Evolutionary conservation across 2,797 vertebrate genomes (phyloP), one percentile per base, ranked within the genome.

Genomic region (Pangasius sanitwongsei): DNA sequence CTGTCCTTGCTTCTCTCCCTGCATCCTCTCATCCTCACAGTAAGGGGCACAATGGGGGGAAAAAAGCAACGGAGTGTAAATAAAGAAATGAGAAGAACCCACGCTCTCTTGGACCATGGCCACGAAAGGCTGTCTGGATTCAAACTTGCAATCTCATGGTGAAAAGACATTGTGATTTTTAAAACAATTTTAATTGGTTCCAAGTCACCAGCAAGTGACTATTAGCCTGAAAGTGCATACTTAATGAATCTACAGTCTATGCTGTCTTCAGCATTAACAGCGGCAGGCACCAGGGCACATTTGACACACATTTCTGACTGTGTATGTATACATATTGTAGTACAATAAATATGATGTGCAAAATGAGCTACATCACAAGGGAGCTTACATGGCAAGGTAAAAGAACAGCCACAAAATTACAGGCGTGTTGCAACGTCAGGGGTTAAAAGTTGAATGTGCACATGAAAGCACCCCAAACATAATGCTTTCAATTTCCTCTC

Each of bases 401-500:
- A 86, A 69, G 61, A 70, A 2, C 0, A 9, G 13, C 16, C 12
- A 88, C 37, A 65, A 75, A 82, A 85, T 82, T 23, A 50, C 23
- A 87, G 61, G 53, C 0, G 31, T 89, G 61, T 82, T 77, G 82
- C 31, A 2, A 87, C 83, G 83, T 13, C 18, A 41, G 48, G 86
- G 78, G 89, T 92, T 92, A 84, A 89, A 90, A 90, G 90, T 90
- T 91, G 81, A 91, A 59, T n/a, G 18, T n/a, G 34, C n/a, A 48
- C 85, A 67, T 15, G 34, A 90, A 87, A 67, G 11, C 89, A 86
- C 50, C 18, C 41, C 50, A 82, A 89, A 92, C 82, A 72, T 44
- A 86, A 61, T 48, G 86, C 91, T 91, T 92, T 93, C 89, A 82
- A 83, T 93, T 92, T 91, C 83, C 89, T 92, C 89, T 89, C 87